Evolutionary conservation across 2,888 invertebrate species (phyloP), one percentile per base, ranked within the genome.

Genomic region (Pinctada fucata): DNA sequence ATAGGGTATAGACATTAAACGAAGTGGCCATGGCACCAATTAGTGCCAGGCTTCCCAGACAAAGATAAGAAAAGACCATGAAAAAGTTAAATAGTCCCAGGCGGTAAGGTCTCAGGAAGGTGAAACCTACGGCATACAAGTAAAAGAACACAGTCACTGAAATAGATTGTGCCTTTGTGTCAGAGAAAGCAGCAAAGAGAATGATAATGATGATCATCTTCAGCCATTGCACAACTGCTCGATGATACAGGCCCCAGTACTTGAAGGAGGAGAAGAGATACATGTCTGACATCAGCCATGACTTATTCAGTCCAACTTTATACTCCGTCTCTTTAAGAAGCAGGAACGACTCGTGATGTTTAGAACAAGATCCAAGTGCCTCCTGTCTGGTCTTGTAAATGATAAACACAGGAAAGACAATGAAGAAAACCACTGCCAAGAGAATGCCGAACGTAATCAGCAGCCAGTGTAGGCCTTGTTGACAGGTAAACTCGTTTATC

Each of bases 311-410:
- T 47, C 91, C 91, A 47, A 90, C 86, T 78, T 89, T 87, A 77
- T 90, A 91, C 74, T 91, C 91, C 13, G 86, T 87, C 83, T 91
- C 91, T 76, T 91, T 91, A 76, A 91, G 80, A 67, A 90, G 87
- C n/a, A 91, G 79, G 79, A 87, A 90, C 4, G 86, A 85, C 67
- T 91, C 90, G 71, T 91, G 90, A 63, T 88, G 86, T 48, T 88
- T 81, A 2, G 82, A 48, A n/a, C 86, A 85, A 47, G 87, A 83
- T 4, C 85, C 84, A 76, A 90, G 80, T 65, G 88, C 82, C 69
- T 89, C 88, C 6, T 76, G 82, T 58, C 85, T 79, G 31, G 87
- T 88, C 66, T 85, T 85, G 79, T 84, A 84, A 8, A 90, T 84
- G 76, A 91, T 82, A 82, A 88, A 90, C 2, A 79, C 83, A 5